These are phyloP conservation scores for Stictonetta naevosa DNA, from an alignment of 2,113 vertebrate genomes.

Conservation along the genomic window DNA sequence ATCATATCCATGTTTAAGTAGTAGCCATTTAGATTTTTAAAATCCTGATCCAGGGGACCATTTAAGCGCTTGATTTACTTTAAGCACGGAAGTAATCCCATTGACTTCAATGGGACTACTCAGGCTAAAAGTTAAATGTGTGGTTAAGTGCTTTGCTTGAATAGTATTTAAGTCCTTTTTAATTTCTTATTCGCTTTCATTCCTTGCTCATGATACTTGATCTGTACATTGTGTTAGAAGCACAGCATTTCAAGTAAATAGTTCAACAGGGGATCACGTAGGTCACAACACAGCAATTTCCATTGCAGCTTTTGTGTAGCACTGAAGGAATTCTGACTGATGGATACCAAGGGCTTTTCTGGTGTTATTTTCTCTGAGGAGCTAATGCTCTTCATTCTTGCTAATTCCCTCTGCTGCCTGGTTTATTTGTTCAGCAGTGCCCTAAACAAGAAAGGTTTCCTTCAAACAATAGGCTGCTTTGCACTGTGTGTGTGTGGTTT, in stretches of 20 bases:
- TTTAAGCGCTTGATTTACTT: slow-evolving; percentile 26
- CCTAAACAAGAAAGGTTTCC: slow-evolving; percentile 57
- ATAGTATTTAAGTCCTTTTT: slow-evolving; percentile 1
- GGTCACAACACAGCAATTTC: slow-evolving; percentile 23
- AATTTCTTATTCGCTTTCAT: slow-evolving; percentile 1
- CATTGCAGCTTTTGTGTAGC: slow-evolving; percentile 1
- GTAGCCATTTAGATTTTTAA: slow-evolving; percentile 25
- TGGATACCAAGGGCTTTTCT: slow-evolving; percentile 27
- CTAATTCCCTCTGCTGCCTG: slow-evolving; percentile 53
- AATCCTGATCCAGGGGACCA: background rate
- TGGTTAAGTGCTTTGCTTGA: slow-evolving; percentile 12
- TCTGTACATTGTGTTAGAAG: background rate
- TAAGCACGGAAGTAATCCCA: background rate
- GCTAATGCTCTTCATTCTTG: slow-evolving; percentile 57
- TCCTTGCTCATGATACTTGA: background rate
- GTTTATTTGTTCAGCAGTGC: slow-evolving; percentile 65
- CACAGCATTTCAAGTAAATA: background rate
- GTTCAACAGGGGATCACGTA: slow-evolving; percentile 1
- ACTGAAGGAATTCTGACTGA: slow-evolving; percentile 42
- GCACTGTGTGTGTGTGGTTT: slow-evolving; percentile 54
- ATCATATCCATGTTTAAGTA: background rate
- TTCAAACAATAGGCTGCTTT: slow-evolving; percentile 60
- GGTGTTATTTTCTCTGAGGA: slow-evolving; percentile 54
- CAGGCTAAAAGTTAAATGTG: slow-evolving; percentile 34
- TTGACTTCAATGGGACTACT: background rate